phyloP scores from a whole-genome alignment of 2,113 vertebrate genomes.

The Xiphophorus hellerii region DNA sequence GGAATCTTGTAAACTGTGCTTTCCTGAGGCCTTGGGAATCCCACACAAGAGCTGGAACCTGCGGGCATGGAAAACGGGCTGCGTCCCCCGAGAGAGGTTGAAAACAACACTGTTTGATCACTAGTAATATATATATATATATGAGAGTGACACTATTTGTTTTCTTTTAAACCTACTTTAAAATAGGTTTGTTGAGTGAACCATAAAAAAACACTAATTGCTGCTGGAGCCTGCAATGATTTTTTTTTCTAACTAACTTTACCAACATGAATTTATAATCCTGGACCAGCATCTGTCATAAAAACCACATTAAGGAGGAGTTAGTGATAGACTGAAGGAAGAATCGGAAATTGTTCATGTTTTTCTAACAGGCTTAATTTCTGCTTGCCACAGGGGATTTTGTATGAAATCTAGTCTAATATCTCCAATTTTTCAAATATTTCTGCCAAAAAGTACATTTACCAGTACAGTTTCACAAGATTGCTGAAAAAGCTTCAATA shows the following conservation, averaged over 20 bases:
- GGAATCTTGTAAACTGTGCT: constrained; percentile 80
- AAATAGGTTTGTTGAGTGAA: neutral
- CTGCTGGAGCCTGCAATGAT: neutral
- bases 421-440: neutral
- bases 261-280: neutral
- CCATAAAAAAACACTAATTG: neutral
- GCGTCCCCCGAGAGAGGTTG: constrained; percentile 45
- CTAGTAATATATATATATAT: constrained; percentile 11
- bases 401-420: neutral
- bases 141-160: constrained; percentile 41
- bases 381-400: neutral
- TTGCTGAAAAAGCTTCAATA: no score
- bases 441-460: no score
- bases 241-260: no score
- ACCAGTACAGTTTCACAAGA: no score
- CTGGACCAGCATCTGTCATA: neutral
- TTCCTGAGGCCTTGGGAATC: constrained; percentile 79
- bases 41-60: constrained; percentile 76
- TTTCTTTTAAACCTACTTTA: constrained; percentile 6
- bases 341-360: neutral
- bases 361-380: neutral
- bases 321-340: neutral
- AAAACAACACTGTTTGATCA: constrained; percentile 53
- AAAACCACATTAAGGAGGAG: neutral
- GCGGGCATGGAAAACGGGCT: constrained; percentile 73